Conservation (phyloP, 2,888 invertebrate species). For the Lucinisca nassula region DNA sequence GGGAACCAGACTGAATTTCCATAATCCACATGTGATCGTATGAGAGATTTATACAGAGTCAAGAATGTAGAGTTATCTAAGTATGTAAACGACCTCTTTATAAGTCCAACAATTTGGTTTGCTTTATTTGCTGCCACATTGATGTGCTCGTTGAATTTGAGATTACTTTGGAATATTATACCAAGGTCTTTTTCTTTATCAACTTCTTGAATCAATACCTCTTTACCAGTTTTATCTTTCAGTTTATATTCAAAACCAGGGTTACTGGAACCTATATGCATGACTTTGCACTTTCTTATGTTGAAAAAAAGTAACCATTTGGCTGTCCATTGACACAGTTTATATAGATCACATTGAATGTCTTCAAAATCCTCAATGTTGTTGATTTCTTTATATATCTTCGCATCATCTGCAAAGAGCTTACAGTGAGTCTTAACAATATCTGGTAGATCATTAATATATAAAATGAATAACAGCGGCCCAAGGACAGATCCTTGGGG, state of each 20-base stretch:
- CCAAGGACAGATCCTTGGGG: conserved; percentile 27
- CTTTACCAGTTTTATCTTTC: too few species aligned
- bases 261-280: too few species aligned
- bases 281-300: too few species aligned
- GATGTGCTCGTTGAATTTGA: conserved; percentile 29
- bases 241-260: too few species aligned
- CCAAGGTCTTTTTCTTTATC: conserved; percentile 23
- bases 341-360: conserved; percentile 17
- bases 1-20: conserved; percentile 27
- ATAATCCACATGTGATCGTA: conserved; percentile 40
- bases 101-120: conserved; percentile 30
- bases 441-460: conserved; percentile 5
- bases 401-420: conserved; percentile 14
- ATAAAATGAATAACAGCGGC: conserved; percentile 12
- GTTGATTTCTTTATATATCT: not conserved
- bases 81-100: conserved; percentile 29
- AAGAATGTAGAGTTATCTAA: conserved; percentile 32
- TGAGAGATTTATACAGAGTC: conserved; percentile 28
- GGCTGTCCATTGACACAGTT: conserved; percentile 21
- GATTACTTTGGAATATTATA: conserved; percentile 25
- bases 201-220: not conserved
- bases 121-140: conserved; percentile 28
- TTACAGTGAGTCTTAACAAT: not conserved
- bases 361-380: not conserved
- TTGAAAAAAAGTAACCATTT: conserved; percentile 32